phyloP scores from a whole-genome alignment of 2,797 vertebrate species.

The Hemitrygon akajei region DNA sequence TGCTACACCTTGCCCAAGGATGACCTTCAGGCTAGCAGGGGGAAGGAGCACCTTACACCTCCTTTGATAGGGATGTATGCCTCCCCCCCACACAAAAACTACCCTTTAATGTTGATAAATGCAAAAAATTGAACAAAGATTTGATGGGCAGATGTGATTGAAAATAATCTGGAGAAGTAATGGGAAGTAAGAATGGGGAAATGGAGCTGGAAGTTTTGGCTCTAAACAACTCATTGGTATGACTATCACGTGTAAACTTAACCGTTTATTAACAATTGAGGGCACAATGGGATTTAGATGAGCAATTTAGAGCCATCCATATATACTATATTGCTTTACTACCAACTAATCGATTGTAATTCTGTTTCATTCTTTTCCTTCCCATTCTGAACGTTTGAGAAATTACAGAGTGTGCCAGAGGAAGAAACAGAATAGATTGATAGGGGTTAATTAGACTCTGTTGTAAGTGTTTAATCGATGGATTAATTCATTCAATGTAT shows the following conservation, averaged over 20 bases:
- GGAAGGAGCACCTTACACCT: too few relatives aligned
- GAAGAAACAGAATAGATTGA: neutral
- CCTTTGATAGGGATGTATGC: too few relatives aligned
- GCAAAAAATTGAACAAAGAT: too few relatives aligned
- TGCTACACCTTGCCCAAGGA: too few relatives aligned
- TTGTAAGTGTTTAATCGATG: too few relatives aligned
- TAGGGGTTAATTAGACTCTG: neutral
- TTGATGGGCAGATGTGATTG: too few relatives aligned
- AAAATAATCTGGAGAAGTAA: too few relatives aligned
- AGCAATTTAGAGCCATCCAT: neutral
- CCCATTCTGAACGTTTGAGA: neutral
- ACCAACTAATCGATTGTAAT: neutral
- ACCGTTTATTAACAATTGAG: neutral
- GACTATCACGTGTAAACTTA: neutral
- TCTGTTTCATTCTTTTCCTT: neutral
- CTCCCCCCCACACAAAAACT: too few relatives aligned
- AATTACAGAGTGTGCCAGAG: neutral
- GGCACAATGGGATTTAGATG: neutral
- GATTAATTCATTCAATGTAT: neutral
- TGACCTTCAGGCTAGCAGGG: too few relatives aligned
- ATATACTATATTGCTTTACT: neutral
- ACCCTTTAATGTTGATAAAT: too few relatives aligned
- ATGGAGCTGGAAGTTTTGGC: neutral
- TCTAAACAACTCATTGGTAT: neutral
- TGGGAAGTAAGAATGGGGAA: too few relatives aligned